Base-by-base conservation (phyloP, 2,888 invertebrate species). In the Cosmopolites sordidus region DNA sequence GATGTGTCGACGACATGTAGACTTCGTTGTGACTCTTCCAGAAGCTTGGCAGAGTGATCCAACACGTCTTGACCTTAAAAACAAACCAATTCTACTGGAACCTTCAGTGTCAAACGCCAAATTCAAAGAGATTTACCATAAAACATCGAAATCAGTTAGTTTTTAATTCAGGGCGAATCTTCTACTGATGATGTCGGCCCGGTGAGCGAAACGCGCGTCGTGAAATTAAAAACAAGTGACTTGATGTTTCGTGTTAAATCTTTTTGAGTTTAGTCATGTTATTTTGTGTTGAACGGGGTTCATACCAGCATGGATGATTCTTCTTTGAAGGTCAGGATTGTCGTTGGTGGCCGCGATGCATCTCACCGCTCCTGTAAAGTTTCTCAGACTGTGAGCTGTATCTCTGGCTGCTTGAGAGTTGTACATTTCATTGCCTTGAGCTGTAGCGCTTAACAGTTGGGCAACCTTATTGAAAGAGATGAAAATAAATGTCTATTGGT, bases 391-490 rank as follows among this genome's bases (percentile, higher is more conserved):
- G 59, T 84, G 79, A 0, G 92, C 90, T 0, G 91, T 89, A 63
- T 90, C 90, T 17, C 87, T 78, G 0, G 90, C 89, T 1, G 91
- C 90, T 58, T 86, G 84, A 2, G 87, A 88, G 0, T 89, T 89
- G 64, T 89, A 90, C 62, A 81, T 82, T 54, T 87, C 83, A 71
- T 92, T 91, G 2, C 86, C 86, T 71, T 87, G 88, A 9, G 89
- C 82, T 14, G 91, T 89, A 1, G 91, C 91, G 12, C 92, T 90
- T 47, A 94, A 79, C 51, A 97, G 76, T 68, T 92, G 90, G 2
- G 94, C 90, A 12, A 58, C 58, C 57, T 57, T 9, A 47, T 17
- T 9, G 1, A 18, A 42, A 16, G 27, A 43, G 9, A 27, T 27
- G 5, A 6, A 27, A 27, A 27, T 27, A 27, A 27, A 27, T 27